Evolutionary conservation across 2,797 vertebrate species (phyloP).

Genomic region (Erethizon dorsatum): DNA sequence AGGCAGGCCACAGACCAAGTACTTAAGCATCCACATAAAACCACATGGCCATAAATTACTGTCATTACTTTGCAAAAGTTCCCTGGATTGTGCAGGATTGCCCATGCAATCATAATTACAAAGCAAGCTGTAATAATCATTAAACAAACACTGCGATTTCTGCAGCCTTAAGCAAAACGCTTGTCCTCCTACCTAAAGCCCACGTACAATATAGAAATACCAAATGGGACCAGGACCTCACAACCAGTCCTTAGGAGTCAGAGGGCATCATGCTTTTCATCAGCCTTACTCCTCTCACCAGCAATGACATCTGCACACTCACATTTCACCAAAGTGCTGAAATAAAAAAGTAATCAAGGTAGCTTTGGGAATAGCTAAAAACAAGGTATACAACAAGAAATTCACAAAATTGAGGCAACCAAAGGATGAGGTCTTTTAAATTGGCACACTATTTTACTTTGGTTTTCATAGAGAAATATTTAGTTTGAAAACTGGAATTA

Average conservation of each 20-base stretch:
- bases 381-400: neutral
- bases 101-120: constrained; percentile 64
- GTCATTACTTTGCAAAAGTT: constrained; percentile 72
- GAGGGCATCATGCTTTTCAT: neutral
- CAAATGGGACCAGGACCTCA: neutral
- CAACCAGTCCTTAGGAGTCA: neutral
- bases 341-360: neutral
- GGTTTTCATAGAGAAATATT: neutral
- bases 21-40: constrained; percentile 72
- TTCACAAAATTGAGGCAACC: neutral
- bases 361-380: neutral
- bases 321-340: neutral
- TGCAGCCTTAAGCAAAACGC: constrained; percentile 51
- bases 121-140: constrained; percentile 73
- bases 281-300: neutral
- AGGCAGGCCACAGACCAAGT: constrained; percentile 66
- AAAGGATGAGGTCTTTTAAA: neutral
- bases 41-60: constrained; percentile 76
- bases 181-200: neutral
- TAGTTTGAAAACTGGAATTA: neutral
- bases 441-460: neutral
- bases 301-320: neutral
- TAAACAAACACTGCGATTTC: constrained; percentile 60
- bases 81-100: constrained; percentile 49
- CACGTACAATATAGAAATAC: neutral